Base-by-base conservation (phyloP, 1,140 invertebrate species). In the Heliothis subflexa region DNA sequence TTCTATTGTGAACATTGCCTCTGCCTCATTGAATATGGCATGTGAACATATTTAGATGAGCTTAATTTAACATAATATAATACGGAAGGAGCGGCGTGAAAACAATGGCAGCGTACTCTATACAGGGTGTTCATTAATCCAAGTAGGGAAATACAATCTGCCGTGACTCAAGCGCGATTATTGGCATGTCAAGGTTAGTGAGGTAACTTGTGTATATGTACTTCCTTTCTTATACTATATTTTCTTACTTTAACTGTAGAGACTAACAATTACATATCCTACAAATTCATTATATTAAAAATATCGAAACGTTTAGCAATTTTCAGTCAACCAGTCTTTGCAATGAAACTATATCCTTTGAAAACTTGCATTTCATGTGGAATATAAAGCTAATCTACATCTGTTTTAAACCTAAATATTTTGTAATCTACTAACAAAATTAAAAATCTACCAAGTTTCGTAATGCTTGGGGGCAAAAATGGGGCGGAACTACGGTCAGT, bases 401-500 rank as follows among this genome's bases (percentile, higher is more conserved):
- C 45, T 47, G 62, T 70, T 70, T 73, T 73, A n/a, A n/a, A 59
- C 40, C 73, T 25, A 75, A 75, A 64, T 75, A 50, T 75, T 9
- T 16, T 12, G 64, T 70, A 50, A 70, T 52, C 12, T 75, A 28
- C 33, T 75, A 28, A 75, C 47, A 25, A 64, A 49, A 59, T 45
- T 25, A 55, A 47, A 61, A 73, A 59, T 18, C 13, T 70, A 70
- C 18, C 54, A 50, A 52, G 73, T 75, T 50, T 59, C 40, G 16
- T 49, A 64, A 75, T 52, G 57, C 40, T 28, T 50, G 57, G 59
- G 73, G 55, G 33, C 47, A 21, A 57, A 52, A 49, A 75, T 21
- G 50, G 61, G 50, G 50, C 61, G 74, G 74, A 76, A 76, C 25
- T 66, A 66, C 49, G 59, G 47, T 66, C 74, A 66, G 74, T 76